Evolutionary conservation across 2,888 invertebrate genomes (phyloP), one percentile per base, ranked within the genome.

Genomic region (Oegoconia quadripuncta): DNA sequence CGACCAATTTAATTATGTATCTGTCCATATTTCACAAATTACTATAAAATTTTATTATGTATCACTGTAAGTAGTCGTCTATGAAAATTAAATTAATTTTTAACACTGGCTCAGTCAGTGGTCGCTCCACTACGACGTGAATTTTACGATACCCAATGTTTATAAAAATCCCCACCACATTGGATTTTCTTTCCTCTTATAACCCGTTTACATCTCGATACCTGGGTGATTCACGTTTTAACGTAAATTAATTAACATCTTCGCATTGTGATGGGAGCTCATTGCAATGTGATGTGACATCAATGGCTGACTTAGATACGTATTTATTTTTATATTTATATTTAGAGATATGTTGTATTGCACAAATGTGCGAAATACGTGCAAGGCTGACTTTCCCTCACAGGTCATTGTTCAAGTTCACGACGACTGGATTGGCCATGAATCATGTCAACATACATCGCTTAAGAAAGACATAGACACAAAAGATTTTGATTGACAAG

Each of bases 171-270:
- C 27, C 37, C 25, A 28, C 25, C 34, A 31, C 42, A 25, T 26
- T 12, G n/a, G n/a, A n/a, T n/a, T 26, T 29, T 34, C 20, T 27
- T 27, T 32, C 27, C 32, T 27, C 29, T n/a, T 25, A 28, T 37
- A 35, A 42, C 38, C 20, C 38, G 38, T 42, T 39, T 30, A 11
- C 16, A 12, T 37, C 30, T 34, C n/a, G n/a, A n/a, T 30, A n/a
- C 17, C 8, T 14, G 20, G 22, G 25, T 37, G 37, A 37, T 30
- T 37, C 31, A 31, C 30, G 11, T 17, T 30, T 17, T 30, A 16
- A 6, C 6, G 7, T 8, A 7, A 30, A 17, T 17, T n/a, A 30
- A 30, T 30, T 30, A 17, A 17, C 12, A 13, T 27, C 12, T 12
- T 12, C 27, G 12, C 27, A 7, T 12, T 12, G 6, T 13, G 3